Evolutionary conservation across 2,888 invertebrate genomes (phyloP).

Genomic region (Linhomoeus sp.): DNA sequence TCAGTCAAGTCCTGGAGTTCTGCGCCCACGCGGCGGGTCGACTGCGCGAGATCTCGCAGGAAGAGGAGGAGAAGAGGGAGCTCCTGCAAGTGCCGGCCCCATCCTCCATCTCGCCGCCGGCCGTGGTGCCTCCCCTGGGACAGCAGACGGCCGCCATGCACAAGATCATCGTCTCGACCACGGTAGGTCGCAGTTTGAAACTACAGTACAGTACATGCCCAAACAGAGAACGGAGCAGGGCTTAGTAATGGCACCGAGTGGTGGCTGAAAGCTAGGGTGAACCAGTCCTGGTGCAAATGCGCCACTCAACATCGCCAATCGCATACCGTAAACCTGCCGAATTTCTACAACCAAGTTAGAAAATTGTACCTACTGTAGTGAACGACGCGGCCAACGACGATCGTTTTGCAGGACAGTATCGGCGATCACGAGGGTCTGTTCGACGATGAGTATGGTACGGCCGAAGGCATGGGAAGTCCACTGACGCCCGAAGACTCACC

Average conservation of each 20-base stretch:
- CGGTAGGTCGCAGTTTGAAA: no score
- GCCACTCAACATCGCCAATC: no score
- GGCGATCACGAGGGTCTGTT: slow-evolving; percentile 5
- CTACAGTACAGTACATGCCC: no score
- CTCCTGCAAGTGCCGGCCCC: not conserved
- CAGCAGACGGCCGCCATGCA: not conserved
- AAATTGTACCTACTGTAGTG: no score
- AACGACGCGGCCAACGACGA: no score
- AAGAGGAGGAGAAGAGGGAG: not conserved
- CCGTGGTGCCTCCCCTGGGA: not conserved
- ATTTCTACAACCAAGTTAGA: no score
- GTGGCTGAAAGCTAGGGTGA: no score
- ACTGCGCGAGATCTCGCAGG: not conserved
- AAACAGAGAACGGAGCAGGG: no score
- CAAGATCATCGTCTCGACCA: no score
- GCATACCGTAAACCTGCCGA: no score
- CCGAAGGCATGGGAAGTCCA: not conserved
- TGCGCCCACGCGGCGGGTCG: slow-evolving; percentile 19
- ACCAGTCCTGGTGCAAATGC: no score
- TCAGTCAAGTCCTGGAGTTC: slow-evolving; percentile 28
- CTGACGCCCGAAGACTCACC: slow-evolving; percentile 5
- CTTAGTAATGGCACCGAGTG: no score
- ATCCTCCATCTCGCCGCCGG: not conserved
- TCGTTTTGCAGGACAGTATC: slow-evolving; percentile 10
- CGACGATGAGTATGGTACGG: slow-evolving; percentile 1